Evolutionary conservation across 2,888 invertebrate species (phyloP), one percentile per base, ranked within the genome.

Genomic region (Epirrhoe alternata): DNA sequence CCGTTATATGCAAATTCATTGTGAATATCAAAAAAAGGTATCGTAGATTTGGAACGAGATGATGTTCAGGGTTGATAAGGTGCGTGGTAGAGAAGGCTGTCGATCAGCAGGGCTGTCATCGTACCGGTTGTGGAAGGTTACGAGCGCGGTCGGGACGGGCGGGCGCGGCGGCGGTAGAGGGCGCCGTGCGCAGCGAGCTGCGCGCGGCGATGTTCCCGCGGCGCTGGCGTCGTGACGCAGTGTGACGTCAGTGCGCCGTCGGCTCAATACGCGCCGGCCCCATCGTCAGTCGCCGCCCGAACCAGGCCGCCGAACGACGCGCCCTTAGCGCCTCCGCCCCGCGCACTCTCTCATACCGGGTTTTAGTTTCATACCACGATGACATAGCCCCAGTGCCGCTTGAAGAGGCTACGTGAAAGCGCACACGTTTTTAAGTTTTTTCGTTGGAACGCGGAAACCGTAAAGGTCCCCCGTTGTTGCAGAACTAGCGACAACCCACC

Each of bases 171-270:
- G 79, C 80, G 79, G 90, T 75, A 79, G 82, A 76, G 79, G 83
- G 80, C 80, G 83, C 74, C 86, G 77, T 78, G 84, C 73, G 78
- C 83, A 79, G 77, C 78, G 80, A 75, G 83, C 66, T 87, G 88
- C 87, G 89, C 86, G 90, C 87, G 86, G 74, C 84, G 85, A 74
- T 79, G 82, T 81, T 77, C 86, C 84, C 88, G 90, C 90, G 89
- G 90, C 90, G 92, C 89, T 89, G 89, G 88, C 90, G 89, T 90
- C 89, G 94, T 93, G 94, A 94, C 94, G 95, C 95, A 95, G 95
- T 95, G 94, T 95, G 95, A 95, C 94, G 95, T 95, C 95, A 95
- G 94, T 94, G 94, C 92, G 94, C 94, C 93, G 94, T 94, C 94
- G 95, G 94, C 94, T 95, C 94, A 92, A 94, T 94, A 94, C 93